Evolutionary conservation across 2,888 invertebrate genomes (phyloP), one percentile per base, ranked within the genome.

Genomic region (Branchellion lobata): DNA sequence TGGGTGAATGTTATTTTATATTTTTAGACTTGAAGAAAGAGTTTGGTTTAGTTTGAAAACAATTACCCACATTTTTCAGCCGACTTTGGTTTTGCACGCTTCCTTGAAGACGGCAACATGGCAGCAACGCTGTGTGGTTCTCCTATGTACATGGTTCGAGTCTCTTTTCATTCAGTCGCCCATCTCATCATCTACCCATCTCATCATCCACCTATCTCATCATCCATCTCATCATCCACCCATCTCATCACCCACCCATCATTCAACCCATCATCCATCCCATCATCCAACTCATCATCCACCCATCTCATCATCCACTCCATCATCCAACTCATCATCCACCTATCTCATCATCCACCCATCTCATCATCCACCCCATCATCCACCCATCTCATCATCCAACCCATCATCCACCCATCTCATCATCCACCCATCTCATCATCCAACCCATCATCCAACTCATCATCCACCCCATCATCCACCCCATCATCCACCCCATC

Each of bases 121-220:
- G 99, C 99, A 79, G 98, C 96, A 82, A 99, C 99, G 47, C 90
- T 99, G 65, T 99, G 99, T 89, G 99, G 99, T 72, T 99, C 98
- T 73, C 99, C 99, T 21, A 99, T 99, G 99, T 99, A 99, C 87
- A 99, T 99, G 98, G 95, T 95, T 89, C 90, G 88, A 81, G 21
- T 14, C 68, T 14, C 68, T 21, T 1, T 21, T 11, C 65, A 65
- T 8, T 65, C 29, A 65, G 65, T 21, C 40, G 5, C 40, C 40
- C 40, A 40, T 40, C 40, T 8, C 14, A 5, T 8, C 5, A 8
- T 40, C 8, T 40, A 14, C 14, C 40, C 40, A 40, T 40, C 14
- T 5, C 21, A 8, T 24, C 24, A 24, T 18, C 24, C 24, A 57
- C 21, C 5, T 18, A 5, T 57, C n/a, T 57, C 24, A 18, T 57